Evolutionary conservation across 2,888 invertebrate genomes (phyloP).

Genomic region (Labia minor): DNA sequence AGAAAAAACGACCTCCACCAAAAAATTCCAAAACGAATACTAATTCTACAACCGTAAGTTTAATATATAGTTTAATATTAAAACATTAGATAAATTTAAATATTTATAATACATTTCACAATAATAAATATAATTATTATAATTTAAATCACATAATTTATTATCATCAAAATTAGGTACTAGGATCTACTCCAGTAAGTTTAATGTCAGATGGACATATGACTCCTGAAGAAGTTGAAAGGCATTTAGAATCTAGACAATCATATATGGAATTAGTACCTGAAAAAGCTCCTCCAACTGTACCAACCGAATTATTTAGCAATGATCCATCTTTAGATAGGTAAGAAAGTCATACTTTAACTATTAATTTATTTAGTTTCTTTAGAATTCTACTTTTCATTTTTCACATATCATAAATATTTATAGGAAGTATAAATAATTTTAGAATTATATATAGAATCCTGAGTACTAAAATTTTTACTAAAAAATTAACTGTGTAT

Average conservation of each 20-base stretch:
- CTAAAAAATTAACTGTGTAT: too few species aligned
- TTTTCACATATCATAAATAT: too few species aligned
- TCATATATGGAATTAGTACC: conserved; percentile 68
- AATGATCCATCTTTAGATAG: conserved; percentile 83
- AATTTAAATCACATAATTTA: too few species aligned
- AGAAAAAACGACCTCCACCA: conserved; percentile 42
- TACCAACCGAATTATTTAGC: conserved; percentile 89
- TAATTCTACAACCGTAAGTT: conserved; percentile 15
- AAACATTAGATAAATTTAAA: too few species aligned
- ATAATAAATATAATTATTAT: too few species aligned
- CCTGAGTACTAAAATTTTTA: too few species aligned
- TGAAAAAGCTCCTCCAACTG: conserved; percentile 77
- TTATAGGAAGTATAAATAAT: too few species aligned
- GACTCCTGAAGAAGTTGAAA: conserved; percentile 84
- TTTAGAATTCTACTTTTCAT: too few species aligned
- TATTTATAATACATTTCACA: conserved; percentile 21
- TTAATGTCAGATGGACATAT: conserved; percentile 67
- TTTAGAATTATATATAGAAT: not conserved
- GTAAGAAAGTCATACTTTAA: conserved; percentile 37
- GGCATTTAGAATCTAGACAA: conserved; percentile 76
- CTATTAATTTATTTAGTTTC: not conserved
- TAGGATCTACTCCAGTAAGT: conserved; percentile 40
- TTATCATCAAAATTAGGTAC: conserved; percentile 46
- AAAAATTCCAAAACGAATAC: conserved; percentile 36
- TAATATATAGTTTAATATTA: too few species aligned